phyloP scores from a whole-genome alignment of 2,797 vertebrate genomes.

The Malurus leucopterus region DNA sequence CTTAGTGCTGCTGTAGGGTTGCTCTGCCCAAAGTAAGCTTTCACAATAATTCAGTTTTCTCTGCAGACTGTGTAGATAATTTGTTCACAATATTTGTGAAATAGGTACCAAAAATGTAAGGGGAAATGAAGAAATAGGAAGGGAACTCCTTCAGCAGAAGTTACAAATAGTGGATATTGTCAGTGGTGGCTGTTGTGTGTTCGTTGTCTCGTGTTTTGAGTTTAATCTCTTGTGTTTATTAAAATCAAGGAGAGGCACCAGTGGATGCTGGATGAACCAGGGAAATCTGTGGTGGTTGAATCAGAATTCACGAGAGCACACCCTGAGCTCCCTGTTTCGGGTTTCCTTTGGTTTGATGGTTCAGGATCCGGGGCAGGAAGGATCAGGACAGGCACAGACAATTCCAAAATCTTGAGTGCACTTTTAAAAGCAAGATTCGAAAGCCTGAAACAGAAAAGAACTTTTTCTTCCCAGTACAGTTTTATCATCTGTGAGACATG shows the following conservation, averaged over 20 bases:
- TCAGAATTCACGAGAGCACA: not conserved
- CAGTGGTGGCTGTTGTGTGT: fast-evolving
- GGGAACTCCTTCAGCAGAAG: not conserved
- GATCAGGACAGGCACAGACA: not conserved
- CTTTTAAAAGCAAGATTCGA: not conserved
- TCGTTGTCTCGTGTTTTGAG: fast-evolving
- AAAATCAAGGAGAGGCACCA: not conserved
- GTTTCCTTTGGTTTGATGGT: not conserved
- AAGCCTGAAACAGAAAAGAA: not conserved
- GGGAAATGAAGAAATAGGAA: not conserved
- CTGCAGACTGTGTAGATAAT: not conserved
- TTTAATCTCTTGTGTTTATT: not conserved
- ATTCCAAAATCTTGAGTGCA: not conserved
- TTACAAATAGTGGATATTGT: not conserved
- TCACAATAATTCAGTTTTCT: fast-evolving
- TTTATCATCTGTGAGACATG: not conserved
- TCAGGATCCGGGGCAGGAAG: not conserved
- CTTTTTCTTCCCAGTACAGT: not conserved
- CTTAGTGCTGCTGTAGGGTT: not conserved
- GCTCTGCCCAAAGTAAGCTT: not conserved
- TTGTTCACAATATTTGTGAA: not conserved
- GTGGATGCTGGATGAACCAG: not conserved
- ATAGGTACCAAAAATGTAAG: not conserved
- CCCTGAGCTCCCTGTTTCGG: not conserved
- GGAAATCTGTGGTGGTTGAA: not conserved